Conservation (phyloP, 1,140 invertebrate species). For the Helicoverpa zea region DNA sequence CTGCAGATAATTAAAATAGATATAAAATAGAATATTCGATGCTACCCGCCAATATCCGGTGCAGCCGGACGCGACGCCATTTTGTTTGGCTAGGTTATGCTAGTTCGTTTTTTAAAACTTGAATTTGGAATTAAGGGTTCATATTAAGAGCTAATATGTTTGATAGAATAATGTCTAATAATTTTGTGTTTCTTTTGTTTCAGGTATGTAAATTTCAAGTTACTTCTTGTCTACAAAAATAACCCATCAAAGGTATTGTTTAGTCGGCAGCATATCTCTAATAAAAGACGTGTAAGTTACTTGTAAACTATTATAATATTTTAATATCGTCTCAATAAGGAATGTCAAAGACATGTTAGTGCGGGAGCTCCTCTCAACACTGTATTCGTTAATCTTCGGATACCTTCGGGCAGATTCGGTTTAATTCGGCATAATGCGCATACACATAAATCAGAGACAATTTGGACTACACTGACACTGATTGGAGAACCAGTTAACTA, state of each 20-base stretch:
- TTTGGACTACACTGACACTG: constrained; percentile 68
- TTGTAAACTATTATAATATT: neutral
- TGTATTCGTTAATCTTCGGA: neutral
- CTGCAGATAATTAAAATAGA: constrained; percentile 82
- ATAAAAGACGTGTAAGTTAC: neutral
- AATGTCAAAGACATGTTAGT: too few species aligned
- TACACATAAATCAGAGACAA: constrained; percentile 76
- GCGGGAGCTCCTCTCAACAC: neutral
- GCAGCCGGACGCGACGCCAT: constrained; percentile 70
- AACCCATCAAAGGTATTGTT: too few species aligned
- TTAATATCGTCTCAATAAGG: neutral
- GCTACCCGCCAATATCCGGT: constrained; percentile 76
- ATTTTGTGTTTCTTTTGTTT: constrained; percentile 15
- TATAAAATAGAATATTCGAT: constrained; percentile 84
- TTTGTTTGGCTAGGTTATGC: constrained; percentile 64
- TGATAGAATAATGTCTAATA: neutral
- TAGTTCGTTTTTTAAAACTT: constrained; percentile 7
- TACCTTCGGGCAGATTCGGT: constrained; percentile 18
- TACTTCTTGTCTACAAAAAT: neutral
- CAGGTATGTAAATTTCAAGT: constrained; percentile 26
- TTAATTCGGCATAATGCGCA: constrained; percentile 60
- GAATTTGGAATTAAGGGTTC: neutral
- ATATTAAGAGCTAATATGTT: neutral
- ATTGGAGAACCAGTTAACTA: constrained; percentile 66
- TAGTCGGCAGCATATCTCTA: neutral